Base-by-base conservation (phyloP, 37 sponge, comb jelly and placozoan species). In the Dysidea cf. avara region DNA sequence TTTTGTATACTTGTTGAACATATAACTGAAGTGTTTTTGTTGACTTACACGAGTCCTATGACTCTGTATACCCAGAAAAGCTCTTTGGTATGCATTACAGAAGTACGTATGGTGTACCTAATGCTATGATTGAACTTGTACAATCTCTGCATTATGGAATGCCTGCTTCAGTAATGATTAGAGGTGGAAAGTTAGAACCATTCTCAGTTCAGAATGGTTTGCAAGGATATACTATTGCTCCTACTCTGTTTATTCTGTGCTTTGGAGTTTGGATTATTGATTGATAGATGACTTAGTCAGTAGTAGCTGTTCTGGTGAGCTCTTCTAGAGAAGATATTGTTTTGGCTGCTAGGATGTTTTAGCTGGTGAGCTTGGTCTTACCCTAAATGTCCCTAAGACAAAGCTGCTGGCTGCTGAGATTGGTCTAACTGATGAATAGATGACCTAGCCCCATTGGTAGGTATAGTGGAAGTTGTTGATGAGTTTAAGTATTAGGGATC, bases 101-200 rank as follows among this genome's bases (percentile, higher is more conserved):
- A 64, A 26, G n/a, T n/a, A n/a, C n/a, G 34, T 64, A 48, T 64
- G 77, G 77, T 47, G 33, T 63, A 11, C 76, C 76, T 39, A n/a
- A 12, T n/a, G 24, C 64, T 3, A 68, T 76, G 32, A 38, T 77
- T 66, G 17, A 24, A 38, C 28, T 77, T 43, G 66, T 77, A 30
- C 55, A 7, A 25, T 77, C 78, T 53, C 81, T 80, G 30, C 81
- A 80, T 61, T 63, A 80, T 12, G 73, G 81, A 17, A 80, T 80
- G 81, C 47, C 47, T 20, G 82, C 67, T n/a, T 66, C 35, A 38
- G 74, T 74, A 32, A 36, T 48, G 22, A 52, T 82, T n/a, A 49
- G 65, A 74, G 75, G 68, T 20, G 21, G 21, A 21, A 17, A 30
- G 7, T 49, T 70, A 25, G n/a, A n/a, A n/a, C n/a, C n/a, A n/a